Conservation (phyloP, 2,888 invertebrate genomes). For the Rhogogaster chlorosoma region DNA sequence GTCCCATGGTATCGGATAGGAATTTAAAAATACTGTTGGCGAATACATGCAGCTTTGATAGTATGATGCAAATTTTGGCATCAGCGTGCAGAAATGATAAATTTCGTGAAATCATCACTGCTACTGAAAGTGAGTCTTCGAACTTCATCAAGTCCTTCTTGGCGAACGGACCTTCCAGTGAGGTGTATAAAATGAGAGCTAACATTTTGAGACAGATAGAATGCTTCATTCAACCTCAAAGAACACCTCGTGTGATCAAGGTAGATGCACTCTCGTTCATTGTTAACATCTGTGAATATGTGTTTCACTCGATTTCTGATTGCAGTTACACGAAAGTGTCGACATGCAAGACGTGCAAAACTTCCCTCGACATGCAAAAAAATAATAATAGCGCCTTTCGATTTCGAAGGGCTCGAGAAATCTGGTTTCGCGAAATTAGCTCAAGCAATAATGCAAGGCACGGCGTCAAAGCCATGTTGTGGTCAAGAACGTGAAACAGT, state of each 20-base stretch:
- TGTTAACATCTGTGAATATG: constrained; percentile 9
- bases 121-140: neutral
- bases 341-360: too few relatives aligned
- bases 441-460: too few relatives aligned
- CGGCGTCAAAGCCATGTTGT: too few relatives aligned
- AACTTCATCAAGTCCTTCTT: neutral
- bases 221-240: constrained; percentile 7
- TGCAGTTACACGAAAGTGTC: too few relatives aligned
- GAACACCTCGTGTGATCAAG: neutral
- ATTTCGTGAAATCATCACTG: neutral
- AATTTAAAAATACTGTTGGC: neutral
- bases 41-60: constrained; percentile 8
- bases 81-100: constrained; percentile 7
- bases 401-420: too few relatives aligned
- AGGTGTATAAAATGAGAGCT: constrained; percentile 3
- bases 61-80: constrained; percentile 17
- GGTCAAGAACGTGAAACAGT: too few relatives aligned
- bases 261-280: constrained; percentile 2
- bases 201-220: constrained; percentile 2
- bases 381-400: too few relatives aligned
- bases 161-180: neutral
- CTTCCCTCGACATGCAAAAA: too few relatives aligned
- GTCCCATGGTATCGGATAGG: neutral
- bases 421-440: too few relatives aligned
- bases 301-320: neutral